Conservation (phyloP, 1,140 invertebrate genomes). For the Mactra quadrangularis region DNA sequence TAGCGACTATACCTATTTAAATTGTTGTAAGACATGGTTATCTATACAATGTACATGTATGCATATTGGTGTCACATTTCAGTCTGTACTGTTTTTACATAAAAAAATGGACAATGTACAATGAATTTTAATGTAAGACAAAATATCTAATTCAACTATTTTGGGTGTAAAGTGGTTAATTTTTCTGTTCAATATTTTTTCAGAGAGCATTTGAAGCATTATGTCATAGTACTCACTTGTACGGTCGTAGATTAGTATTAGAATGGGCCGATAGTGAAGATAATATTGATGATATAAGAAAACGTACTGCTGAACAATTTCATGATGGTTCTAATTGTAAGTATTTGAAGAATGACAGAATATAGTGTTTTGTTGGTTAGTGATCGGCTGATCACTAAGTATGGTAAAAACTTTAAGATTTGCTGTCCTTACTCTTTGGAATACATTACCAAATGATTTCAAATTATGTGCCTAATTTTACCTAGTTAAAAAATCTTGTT, state of each 20-base stretch:
- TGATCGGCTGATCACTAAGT: not conserved
- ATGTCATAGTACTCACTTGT: slow-evolving; percentile 98
- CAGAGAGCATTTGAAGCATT: slow-evolving; percentile 96
- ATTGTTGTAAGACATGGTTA: too few species aligned
- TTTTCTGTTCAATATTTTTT: too few species aligned
- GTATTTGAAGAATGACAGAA: not conserved
- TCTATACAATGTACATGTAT: too few species aligned
- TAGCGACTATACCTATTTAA: too few species aligned
- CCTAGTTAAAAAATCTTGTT: not conserved
- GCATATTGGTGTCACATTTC: too few species aligned
- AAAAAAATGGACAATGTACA: too few species aligned
- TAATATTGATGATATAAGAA: slow-evolving; percentile 91
- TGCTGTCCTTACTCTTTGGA: not conserved
- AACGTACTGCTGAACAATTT: slow-evolving; percentile 92
- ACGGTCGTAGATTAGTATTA: slow-evolving; percentile 95
- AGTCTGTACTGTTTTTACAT: too few species aligned
- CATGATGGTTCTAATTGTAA: slow-evolving; percentile 72
- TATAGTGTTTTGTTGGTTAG: not conserved
- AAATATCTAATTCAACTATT: too few species aligned
- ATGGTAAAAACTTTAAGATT: not conserved
- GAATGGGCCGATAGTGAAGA: slow-evolving; percentile 97
- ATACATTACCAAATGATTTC: not conserved
- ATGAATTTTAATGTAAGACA: too few species aligned
- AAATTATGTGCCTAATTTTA: not conserved
- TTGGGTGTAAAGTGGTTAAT: too few species aligned